Percentiles rank a stretch among this genome's conserved stretches.
Conservation (phyloP, 2,888 invertebrate species). For the Margaritifera margaritifera region DNA sequence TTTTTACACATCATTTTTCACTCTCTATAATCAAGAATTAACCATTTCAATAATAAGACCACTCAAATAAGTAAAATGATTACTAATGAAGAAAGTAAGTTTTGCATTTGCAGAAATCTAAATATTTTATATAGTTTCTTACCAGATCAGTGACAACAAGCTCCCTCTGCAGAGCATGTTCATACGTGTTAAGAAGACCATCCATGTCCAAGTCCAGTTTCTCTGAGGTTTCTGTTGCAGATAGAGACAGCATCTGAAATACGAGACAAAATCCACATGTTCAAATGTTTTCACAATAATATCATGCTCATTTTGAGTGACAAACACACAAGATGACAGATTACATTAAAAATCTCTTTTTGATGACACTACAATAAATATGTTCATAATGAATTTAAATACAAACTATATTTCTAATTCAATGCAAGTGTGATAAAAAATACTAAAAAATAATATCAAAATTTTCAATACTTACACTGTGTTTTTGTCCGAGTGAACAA, state of each 20-base stretch:
- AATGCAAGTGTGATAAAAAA: background rate
- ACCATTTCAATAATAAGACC: no score
- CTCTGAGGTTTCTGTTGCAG: conserved; percentile 14
- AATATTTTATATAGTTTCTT: background rate
- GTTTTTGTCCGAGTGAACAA: no score
- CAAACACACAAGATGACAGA: background rate
- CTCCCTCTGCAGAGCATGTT: conserved; percentile 58
- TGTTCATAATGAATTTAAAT: background rate
- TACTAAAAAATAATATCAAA: background rate
- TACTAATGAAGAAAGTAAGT: background rate
- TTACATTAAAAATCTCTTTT: background rate
- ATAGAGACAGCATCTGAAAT: conserved; percentile 42
- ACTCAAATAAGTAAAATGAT: background rate
- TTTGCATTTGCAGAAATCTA: no score
- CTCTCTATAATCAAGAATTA: no score
- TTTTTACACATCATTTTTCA: background rate
- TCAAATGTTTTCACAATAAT: background rate
- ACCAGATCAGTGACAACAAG: conserved; percentile 56
- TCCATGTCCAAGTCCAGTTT: conserved; percentile 48
- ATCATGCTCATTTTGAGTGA: background rate
- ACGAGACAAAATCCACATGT: background rate
- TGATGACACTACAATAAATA: background rate
- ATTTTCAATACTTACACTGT: no score
- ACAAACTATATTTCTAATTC: background rate
- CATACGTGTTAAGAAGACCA: conserved; percentile 49